These are phyloP conservation scores for Catamblyrhynchus diadema DNA, from an alignment of 2,797 vertebrate genomes.

Conservation along the genomic window DNA sequence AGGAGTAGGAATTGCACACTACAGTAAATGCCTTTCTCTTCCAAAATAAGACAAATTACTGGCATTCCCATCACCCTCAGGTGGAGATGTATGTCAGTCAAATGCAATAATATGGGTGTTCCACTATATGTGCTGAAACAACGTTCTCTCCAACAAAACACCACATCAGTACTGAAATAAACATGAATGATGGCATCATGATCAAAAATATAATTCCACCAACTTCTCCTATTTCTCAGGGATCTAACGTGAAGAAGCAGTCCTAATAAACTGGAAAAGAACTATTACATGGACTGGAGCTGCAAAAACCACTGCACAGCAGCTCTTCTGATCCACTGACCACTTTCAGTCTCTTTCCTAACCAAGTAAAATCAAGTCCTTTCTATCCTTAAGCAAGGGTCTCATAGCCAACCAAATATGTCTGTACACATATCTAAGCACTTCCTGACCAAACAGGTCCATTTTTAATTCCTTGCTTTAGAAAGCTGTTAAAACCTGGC, in stretches of 20 bases:
- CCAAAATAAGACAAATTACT: background rate
- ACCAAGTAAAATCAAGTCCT: background rate
- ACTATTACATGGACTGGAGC: background rate
- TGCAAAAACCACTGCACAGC: background rate
- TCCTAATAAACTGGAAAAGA: background rate
- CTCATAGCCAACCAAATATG: background rate
- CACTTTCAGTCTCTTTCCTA: background rate
- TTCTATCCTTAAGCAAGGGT: background rate
- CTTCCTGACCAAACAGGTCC: background rate
- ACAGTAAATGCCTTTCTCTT: background rate
- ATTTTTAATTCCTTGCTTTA: background rate
- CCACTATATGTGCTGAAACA: background rate
- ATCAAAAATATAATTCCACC: background rate
- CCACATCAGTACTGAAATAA: background rate
- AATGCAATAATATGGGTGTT: background rate
- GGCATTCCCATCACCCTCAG: background rate
- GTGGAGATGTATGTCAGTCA: background rate
- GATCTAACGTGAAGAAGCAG: background rate
- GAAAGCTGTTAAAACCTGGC: background rate
- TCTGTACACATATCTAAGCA: rapidly evolving
- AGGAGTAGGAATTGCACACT: background rate
- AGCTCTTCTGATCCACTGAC: background rate
- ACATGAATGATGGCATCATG: background rate
- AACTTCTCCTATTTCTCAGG: background rate
- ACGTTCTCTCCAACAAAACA: background rate